Evolutionary conservation across 2,797 vertebrate species (phyloP), one percentile per base, ranked within the genome.

Genomic region (Myripristis murdjan): DNA sequence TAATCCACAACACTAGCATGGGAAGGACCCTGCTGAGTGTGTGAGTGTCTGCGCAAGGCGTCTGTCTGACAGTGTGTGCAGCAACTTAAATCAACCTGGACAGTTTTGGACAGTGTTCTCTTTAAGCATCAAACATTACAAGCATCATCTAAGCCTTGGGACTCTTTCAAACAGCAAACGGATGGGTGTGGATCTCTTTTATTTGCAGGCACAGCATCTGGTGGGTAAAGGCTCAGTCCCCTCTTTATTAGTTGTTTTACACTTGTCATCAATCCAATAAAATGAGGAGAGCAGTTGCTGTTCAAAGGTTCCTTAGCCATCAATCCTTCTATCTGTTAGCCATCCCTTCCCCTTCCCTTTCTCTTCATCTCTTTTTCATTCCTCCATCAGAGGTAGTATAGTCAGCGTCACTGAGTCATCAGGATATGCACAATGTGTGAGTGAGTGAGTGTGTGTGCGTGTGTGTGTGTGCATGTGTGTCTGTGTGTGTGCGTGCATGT

Each of bases 1-100:
- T 92, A 92, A 93, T 92, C 91, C 88, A 81, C 77, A 82, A 84
- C 89, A 88, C 87, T 87, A 91, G 80, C 84, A 89, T 86, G 82
- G 70, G 73, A 88, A 74, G 75, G 71, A 79, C 77, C 85, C 75
- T 24, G 56, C 83, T 74, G 77, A 52, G 83, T 77, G 28, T 64
- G 37, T 72, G 80, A 84, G 58, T 79, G 77, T 71, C 60, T 71
- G 41, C 1, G 35, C 4, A 35, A 72, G 68, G 37, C 54, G 67
- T 70, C 64, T 49, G 74, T 75, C 64, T 66, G 86, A 60, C 63
- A 22, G 66, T 64, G 75, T 68, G 71, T 70, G 80, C 35, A 74
- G 63, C 23, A 33, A 54, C 22, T 75, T 78, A 71, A 82, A 77
- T 83, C 81, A 82, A 57, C 60, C 72, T 69, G 15, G 3, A 74